Conservation (phyloP, 2,113 vertebrate species). For the Dicentrarchus labrax region DNA sequence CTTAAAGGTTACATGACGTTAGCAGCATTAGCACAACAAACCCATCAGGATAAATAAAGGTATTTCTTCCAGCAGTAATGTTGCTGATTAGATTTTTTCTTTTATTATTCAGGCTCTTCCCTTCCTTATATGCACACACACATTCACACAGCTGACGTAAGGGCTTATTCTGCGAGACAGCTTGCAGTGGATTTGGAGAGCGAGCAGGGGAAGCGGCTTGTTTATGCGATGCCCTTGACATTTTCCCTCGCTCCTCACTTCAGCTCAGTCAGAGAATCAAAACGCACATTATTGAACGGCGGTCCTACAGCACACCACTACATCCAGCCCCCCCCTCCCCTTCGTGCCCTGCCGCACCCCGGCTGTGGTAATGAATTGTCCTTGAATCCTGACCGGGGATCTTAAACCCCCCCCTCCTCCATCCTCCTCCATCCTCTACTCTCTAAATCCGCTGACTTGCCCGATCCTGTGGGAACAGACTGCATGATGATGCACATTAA, state of each 20-base stretch:
- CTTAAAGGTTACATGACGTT: too few species aligned
- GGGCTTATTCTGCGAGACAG: conserved; percentile 51
- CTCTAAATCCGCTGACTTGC: conserved; percentile 69
- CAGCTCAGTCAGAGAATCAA: conserved; percentile 58
- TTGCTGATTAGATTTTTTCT: background rate
- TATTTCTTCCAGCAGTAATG: background rate
- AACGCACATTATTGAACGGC: conserved; percentile 59
- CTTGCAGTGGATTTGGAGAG: conserved; percentile 64
- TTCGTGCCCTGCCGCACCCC: conserved; percentile 26
- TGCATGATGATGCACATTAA: conserved; percentile 72
- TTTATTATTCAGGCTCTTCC: background rate
- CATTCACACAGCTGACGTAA: conserved; percentile 41
- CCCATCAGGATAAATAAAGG: background rate
- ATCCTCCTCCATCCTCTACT: conserved; percentile 7
- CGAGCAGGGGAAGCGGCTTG: conserved; percentile 33
- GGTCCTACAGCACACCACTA: conserved; percentile 23
- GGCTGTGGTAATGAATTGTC: conserved; percentile 67
- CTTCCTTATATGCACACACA: background rate
- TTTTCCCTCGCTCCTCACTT: conserved; percentile 55
- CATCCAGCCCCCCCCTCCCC: conserved; percentile 7
- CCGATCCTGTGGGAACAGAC: conserved; percentile 58
- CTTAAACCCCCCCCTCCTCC: conserved; percentile 10
- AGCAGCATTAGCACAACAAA: background rate
- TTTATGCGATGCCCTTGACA: conserved; percentile 73
- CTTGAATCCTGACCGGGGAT: conserved; percentile 63